These are phyloP conservation scores for Meteorus cinctellus DNA, from an alignment of 2,888 invertebrate genomes.

Conservation along the genomic window DNA sequence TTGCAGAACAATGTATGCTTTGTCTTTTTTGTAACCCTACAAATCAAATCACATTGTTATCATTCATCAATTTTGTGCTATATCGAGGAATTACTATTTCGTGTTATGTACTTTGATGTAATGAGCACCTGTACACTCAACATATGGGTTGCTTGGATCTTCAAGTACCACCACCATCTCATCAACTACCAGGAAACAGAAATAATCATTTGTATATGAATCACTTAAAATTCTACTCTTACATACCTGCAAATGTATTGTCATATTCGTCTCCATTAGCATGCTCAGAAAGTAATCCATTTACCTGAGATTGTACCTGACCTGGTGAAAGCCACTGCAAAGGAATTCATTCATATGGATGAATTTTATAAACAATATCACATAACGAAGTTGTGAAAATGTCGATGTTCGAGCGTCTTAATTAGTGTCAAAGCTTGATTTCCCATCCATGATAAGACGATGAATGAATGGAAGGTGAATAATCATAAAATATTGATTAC, in stretches of 20 bases:
- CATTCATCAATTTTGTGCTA: too few species aligned
- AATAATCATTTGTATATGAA: background rate
- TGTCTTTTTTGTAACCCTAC: slow-evolving; percentile 57
- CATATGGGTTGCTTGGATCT: slow-evolving; percentile 67
- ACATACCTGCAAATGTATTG: slow-evolving; percentile 74
- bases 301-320: slow-evolving; percentile 68
- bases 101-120: slow-evolving; percentile 71
- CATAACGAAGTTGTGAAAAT: too few species aligned
- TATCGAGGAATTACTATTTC: too few species aligned
- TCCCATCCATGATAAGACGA: too few species aligned
- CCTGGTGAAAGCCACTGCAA: slow-evolving; percentile 71
- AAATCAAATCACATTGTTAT: background rate
- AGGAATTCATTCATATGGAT: too few species aligned
- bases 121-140: slow-evolving; percentile 76
- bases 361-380: too few species aligned
- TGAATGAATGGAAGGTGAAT: too few species aligned
- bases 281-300: slow-evolving; percentile 69
- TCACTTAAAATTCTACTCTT: background rate
- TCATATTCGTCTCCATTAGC: slow-evolving; percentile 74
- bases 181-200: slow-evolving; percentile 68
- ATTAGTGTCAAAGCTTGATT: too few species aligned
- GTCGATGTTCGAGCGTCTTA: too few species aligned
- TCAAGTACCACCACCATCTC: slow-evolving; percentile 73
- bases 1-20: slow-evolving; percentile 70
- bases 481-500: slow-evolving; percentile 51